Conservation (phyloP, 2,113 vertebrate genomes). For the Paramisgurnus dabryanus region DNA sequence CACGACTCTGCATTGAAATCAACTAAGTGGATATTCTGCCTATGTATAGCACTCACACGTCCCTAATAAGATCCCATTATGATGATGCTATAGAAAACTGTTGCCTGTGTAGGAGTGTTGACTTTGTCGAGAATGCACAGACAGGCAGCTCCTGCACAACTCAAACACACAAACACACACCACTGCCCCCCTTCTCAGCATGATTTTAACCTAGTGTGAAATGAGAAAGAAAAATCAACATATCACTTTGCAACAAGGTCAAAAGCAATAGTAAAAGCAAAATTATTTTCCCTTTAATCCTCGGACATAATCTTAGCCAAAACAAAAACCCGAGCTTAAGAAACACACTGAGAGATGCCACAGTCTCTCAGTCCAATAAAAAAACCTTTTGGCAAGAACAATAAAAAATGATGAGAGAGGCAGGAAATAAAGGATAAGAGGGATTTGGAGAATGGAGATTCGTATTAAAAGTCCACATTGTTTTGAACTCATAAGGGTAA, state of each 20-base stretch:
- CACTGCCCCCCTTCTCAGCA: slow-evolving; percentile 55
- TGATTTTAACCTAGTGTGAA: slow-evolving; percentile 70
- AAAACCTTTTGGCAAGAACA: slow-evolving; percentile 6
- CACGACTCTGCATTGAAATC: too few species aligned
- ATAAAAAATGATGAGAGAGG: slow-evolving; percentile 35
- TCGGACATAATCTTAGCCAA: slow-evolving; percentile 71
- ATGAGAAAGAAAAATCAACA: slow-evolving; percentile 68
- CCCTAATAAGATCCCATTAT: too few species aligned
- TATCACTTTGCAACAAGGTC: slow-evolving; percentile 65
- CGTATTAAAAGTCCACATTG: slow-evolving; percentile 79
- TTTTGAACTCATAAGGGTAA: slow-evolving; percentile 53
- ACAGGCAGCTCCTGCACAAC: neutral
- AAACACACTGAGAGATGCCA: slow-evolving; percentile 67
- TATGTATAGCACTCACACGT: too few species aligned
- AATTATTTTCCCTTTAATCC: slow-evolving; percentile 76
- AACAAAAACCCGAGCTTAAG: slow-evolving; percentile 72
- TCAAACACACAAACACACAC: neutral
- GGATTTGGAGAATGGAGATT: slow-evolving; percentile 77
- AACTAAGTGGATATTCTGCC: too few species aligned
- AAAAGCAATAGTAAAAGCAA: slow-evolving; percentile 66
- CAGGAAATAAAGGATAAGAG: slow-evolving; percentile 51
- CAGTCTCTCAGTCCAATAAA: slow-evolving; percentile 56
- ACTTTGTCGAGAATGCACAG: too few species aligned
- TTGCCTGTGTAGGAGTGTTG: too few species aligned
- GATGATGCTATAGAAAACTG: too few species aligned